Evolutionary conservation across 2,797 vertebrate genomes (phyloP), one percentile per base, ranked within the genome.

Genomic region (Bufotes viridis): DNA sequence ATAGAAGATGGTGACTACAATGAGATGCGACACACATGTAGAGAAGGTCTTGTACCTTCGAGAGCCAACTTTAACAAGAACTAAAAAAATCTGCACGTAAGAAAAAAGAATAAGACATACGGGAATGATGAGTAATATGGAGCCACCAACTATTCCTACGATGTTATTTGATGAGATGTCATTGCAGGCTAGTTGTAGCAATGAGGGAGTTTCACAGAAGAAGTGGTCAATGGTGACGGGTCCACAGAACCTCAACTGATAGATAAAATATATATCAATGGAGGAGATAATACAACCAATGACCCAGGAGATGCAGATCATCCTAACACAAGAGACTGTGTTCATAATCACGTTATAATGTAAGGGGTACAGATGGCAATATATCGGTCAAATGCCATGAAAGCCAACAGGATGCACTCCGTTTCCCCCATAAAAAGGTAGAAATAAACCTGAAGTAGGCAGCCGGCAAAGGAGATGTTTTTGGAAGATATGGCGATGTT

Each of bases 331-430:
- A 20, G 63, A 26, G 22, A 13, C 13, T 1, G 60, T 75, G 34
- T 76, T 65, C 57, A 87, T 87, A n/a, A 76, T 55, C 15, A 72
- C 10, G 22, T 74, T 49, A n/a, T 87, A 87, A 24, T 26, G 18
- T 18, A 87, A 57, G 24, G 86, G 20, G 70, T 57, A 22, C 85
- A 78, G 76, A 86, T 86, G 9, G 85, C 85, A 13, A 70, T 53
- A 34, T 69, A 74, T 49, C 86, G 79, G 29, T 87, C 86, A 65
- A 63, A 82, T n/a, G 86, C 86, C 86, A 87, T 87, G 7, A 87
- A 74, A 29, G 86, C 86, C 86, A 87, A 49, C 24, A 87, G n/a
- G 17, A 63, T 63, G 13, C 86, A 87, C 9, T 87, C 79, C 1
- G 72, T 85, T 9, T 86, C 61, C 1, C 51, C 78, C 26, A 86